Conservation (phyloP, 2,113 vertebrate species). For the Talpa occidentalis region DNA sequence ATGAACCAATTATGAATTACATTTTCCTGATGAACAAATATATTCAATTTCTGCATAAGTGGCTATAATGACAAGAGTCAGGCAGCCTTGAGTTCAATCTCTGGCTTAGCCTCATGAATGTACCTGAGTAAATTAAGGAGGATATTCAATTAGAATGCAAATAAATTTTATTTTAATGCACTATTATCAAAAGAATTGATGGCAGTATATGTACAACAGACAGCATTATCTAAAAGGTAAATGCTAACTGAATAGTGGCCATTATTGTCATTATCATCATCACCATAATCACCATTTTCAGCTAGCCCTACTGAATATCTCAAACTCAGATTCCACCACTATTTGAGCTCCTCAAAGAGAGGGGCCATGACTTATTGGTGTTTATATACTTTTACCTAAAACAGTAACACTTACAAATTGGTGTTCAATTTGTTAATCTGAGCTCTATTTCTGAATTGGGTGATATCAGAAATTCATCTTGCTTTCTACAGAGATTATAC, state of each 20-base stretch:
- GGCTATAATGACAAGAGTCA: constrained; percentile 14
- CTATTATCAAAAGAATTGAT: constrained; percentile 17
- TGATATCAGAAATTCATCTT: not conserved
- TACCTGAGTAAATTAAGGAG: constrained; percentile 7
- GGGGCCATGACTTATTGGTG: not conserved
- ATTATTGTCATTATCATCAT: not conserved
- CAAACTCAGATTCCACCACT: not conserved
- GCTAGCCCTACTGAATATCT: not conserved
- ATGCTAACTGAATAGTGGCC: not conserved
- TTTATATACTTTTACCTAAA: not conserved
- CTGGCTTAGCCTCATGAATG: not conserved
- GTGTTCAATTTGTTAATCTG: not conserved
- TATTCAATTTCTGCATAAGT: not conserved
- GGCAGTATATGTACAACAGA: not conserved
- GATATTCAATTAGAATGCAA: constrained; percentile 44
- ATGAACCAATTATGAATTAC: not conserved
- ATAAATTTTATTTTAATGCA: not conserved
- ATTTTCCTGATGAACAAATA: constrained; percentile 8
- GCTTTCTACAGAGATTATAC: not conserved
- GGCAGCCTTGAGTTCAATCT: not conserved
- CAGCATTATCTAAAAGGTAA: not conserved
- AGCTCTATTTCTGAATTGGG: constrained; percentile 10
- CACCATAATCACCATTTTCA: not conserved
- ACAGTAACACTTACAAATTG: not conserved
- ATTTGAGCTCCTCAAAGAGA: not conserved